Base-by-base conservation (phyloP, 2,113 vertebrate species). In the Grantiella picta region DNA sequence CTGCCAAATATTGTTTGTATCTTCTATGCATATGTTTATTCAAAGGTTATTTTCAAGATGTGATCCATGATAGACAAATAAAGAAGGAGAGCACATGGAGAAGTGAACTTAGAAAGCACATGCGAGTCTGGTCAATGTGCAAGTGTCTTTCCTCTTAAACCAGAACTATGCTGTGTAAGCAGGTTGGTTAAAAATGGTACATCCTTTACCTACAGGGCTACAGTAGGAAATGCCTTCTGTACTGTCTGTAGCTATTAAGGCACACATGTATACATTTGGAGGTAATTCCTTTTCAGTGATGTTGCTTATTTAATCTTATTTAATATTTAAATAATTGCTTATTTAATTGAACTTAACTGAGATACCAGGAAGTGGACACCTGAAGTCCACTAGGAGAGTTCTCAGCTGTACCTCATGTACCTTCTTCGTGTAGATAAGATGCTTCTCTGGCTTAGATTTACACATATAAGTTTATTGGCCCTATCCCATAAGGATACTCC, bases 381-480 rank as follows among this genome's bases (percentile, higher is more conserved):
- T 76, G 52, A 82, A 91, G 36, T 60, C 65, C 81, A 60, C 22
- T 11, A 60, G 31, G n/a, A 86, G 31, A 7, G 40, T 45, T 85
- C 59, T 53, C 59, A 57, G 35, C 11, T 90, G 57, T 53, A 94
- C 90, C 49, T 85, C 73, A 29, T 61, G 82, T 87, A 93, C 84
- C 72, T 87, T 85, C 53, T 95, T 94, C 49, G 31, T 16, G 33
- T 24, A 93, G 82, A 90, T 90, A 95, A 96, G 90, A 57, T 73
- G 14, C 33, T 73, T 93, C 88, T 90, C 63, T 90, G 79, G 25
- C 78, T 82, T 82, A 80, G 53, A 33, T 79, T 91, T 84, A 87
- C 40, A 76, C 35, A 69, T 69, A 9, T 61, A 59, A 94, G 78
- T 92, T 91, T 91, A 95, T 66, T 89, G 18, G 69, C 54, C 78